Base-by-base conservation (phyloP, 2,113 vertebrate species). In the Phrynosoma blainvillii region DNA sequence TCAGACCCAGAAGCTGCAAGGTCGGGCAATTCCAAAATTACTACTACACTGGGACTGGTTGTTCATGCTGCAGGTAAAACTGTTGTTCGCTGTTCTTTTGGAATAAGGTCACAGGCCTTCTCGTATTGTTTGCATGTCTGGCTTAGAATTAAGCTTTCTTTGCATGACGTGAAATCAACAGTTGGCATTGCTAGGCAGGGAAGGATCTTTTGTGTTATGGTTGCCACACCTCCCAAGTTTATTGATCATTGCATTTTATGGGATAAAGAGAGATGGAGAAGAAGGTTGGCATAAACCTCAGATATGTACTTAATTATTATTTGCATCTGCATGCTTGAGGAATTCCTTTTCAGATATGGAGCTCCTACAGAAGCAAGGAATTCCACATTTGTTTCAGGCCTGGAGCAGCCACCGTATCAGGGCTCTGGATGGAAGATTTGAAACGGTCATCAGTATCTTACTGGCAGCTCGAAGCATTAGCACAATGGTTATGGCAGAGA, bases 11-110 rank as follows among this genome's bases (percentile, higher is more conserved):
- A 99, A 96, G 95, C 98, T 52, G 97, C 97, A 65, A 98, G 99
- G 85, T 92, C 96, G 36, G 95, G 95, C 91, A 98, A 96, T 92
- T 99, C 99, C 27, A 99, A 99, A 95, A 98, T 99, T 93, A 99
- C 99, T 84, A 99, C 98, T 80, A 99, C 99, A 0, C 94, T 99
- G 90, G 99, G 99, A 16, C 97, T 99, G 42, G 99, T 99, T 25
- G 99, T 99, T 87, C 99, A 99, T 73, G 99, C 99, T 93, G 99
- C 99, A 97, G 99, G 99, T 99, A 92, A 90, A 18, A 54, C 40
- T n/a, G 9, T 68, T 27, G 25, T 6, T 68, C 3, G 18, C 16
- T 21, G 3, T n/a, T 92, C 0, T 13, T 78, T 8, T 23, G 0
- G 81, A 82, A 42, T 5, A 71, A 40, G 8, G 56, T 5, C 30